phyloP scores from a whole-genome alignment of 2,797 vertebrate genomes.

The Anniella stebbinsi region DNA sequence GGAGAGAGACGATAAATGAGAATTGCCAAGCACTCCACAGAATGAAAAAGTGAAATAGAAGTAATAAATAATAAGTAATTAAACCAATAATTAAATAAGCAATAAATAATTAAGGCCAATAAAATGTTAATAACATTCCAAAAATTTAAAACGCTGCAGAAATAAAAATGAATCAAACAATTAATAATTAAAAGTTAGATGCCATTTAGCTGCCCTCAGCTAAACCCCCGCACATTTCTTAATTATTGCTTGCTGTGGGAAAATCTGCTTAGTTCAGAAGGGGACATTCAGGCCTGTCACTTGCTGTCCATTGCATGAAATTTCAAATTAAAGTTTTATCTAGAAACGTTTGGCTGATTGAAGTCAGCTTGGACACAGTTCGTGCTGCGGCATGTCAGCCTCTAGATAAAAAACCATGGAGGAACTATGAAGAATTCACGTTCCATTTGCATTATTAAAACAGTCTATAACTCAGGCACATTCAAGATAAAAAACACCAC shows the following conservation, averaged over 20 bases:
- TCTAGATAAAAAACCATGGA: background rate
- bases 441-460: slow-evolving; percentile 10
- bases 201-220: background rate
- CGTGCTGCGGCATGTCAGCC: background rate
- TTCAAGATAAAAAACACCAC: slow-evolving; percentile 14
- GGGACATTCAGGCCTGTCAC: slow-evolving; percentile 21
- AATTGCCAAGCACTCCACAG: background rate
- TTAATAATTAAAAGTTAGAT: background rate
- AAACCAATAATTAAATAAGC: background rate
- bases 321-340: slow-evolving; percentile 54
- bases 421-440: slow-evolving; percentile 2
- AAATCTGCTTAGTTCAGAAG: slow-evolving; percentile 14
- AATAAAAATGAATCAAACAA: background rate
- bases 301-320: slow-evolving; percentile 40
- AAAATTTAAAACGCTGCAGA: background rate
- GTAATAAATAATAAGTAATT: background rate
- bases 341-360: slow-evolving; percentile 29
- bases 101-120: background rate
- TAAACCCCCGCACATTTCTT: background rate
- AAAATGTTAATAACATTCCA: background rate
- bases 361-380: slow-evolving; percentile 36
- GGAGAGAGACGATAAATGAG: background rate
- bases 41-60: background rate
- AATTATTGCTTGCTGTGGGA: slow-evolving; percentile 14
- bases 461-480: background rate